A percentile compares a stretch with the other conserved stretches of the same genome.
Evolutionary conservation across 2,888 invertebrate species (phyloP).

Genomic region (Sympetrum striolatum): DNA sequence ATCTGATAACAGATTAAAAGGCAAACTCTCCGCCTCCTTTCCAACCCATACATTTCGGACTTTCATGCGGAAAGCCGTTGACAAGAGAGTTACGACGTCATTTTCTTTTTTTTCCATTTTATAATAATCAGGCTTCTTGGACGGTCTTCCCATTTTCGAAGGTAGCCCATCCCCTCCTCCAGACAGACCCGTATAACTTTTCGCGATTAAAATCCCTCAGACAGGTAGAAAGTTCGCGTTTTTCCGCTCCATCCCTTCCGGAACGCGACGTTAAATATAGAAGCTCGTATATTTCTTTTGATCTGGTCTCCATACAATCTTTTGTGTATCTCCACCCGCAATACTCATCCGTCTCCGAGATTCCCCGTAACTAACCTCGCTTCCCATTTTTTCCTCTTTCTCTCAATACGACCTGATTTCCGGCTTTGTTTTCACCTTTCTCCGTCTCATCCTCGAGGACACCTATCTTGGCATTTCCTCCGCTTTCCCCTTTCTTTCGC

Average conservation of each 20-base stretch:
- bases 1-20: too few relatives aligned
- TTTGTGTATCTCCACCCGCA: not conserved
- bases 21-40: too few relatives aligned
- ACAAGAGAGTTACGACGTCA: too few relatives aligned
- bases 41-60: too few relatives aligned
- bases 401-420: not conserved
- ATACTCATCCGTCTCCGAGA: too few relatives aligned
- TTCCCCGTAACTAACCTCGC: not conserved
- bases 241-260: not conserved
- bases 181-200: not conserved
- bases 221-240: too few relatives aligned
- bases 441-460: not conserved
- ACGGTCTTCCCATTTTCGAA: conserved; percentile 2
- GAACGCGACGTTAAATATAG: not conserved
- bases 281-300: not conserved
- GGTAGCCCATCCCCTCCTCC: not conserved
- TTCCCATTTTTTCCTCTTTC: not conserved
- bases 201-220: too few relatives aligned
- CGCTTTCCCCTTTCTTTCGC: not conserved
- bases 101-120: too few relatives aligned
- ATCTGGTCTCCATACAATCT: not conserved
- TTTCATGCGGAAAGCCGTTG: too few relatives aligned
- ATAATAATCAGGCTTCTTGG: not conserved
- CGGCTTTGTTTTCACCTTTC: not conserved
- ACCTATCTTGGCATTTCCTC: not conserved